Percentiles rank a stretch among this genome's conserved stretches.
phyloP scores from a whole-genome alignment of 2,113 vertebrate species.

The Taxidea taxus region DNA sequence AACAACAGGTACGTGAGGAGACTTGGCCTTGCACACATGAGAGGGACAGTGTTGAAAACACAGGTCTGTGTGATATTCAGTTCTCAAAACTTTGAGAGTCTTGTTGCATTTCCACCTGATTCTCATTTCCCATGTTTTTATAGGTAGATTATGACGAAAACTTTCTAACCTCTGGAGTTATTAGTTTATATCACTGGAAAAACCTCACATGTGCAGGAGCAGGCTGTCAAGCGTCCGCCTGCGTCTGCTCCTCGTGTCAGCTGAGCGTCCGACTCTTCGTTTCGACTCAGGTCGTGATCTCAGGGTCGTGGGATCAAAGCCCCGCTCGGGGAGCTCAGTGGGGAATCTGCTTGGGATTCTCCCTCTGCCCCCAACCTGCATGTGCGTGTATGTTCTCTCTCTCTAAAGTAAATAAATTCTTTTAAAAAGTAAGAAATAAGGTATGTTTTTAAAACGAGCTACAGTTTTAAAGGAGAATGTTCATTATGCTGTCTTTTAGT shows the following conservation, averaged over 20 bases:
- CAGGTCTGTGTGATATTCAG: too few species aligned
- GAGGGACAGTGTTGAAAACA: background rate
- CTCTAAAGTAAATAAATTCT: background rate
- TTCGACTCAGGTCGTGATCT: background rate
- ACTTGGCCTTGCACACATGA: background rate
- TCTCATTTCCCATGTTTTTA: background rate
- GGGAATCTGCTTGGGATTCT: background rate
- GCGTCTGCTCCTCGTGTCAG: background rate
- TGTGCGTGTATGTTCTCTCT: background rate
- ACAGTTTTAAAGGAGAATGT: background rate
- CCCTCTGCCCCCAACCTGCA: too few species aligned
- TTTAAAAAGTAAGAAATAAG: background rate
- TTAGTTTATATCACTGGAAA: background rate
- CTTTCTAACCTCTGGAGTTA: background rate
- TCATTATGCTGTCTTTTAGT: background rate
- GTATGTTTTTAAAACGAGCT: background rate
- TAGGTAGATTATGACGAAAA: background rate
- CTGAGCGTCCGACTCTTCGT: background rate
- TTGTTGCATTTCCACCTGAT: background rate
- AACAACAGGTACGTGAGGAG: background rate
- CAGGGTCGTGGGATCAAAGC: background rate
- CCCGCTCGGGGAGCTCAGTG: background rate
- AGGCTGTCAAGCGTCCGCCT: background rate
- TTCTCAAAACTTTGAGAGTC: background rate
- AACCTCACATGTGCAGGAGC: background rate